These are phyloP conservation scores for Lipophrys pholis DNA, from an alignment of 2,113 vertebrate genomes.

Conservation along the genomic window DNA sequence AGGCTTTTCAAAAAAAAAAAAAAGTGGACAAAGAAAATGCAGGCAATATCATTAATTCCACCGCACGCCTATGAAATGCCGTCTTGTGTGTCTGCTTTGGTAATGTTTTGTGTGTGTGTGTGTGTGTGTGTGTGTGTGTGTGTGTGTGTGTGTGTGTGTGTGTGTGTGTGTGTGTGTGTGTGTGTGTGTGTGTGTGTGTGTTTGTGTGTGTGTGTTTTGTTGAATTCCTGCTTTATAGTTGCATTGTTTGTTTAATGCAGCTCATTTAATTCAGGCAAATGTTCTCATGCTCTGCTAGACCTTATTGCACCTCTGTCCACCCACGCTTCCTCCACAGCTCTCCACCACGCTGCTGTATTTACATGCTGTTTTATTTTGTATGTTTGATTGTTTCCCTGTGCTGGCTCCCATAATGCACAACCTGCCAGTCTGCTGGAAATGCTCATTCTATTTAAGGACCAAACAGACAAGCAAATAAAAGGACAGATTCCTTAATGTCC, in stretches of 20 bases:
- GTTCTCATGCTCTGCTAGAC: constrained; percentile 41
- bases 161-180: constrained; percentile 22
- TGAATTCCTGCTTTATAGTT: constrained; percentile 32
- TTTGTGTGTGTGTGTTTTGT: constrained; percentile 4
- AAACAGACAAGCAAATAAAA: neutral
- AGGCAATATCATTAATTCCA: constrained; percentile 65
- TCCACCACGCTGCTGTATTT: constrained; percentile 10
- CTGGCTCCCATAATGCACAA: constrained; percentile 22
- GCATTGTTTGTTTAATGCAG: constrained; percentile 48
- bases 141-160: constrained; percentile 33
- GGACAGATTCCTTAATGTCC: constrained; percentile 12
- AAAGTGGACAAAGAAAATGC: constrained; percentile 43
- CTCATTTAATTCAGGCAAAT: constrained; percentile 50
- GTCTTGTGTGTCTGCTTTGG: constrained; percentile 37
- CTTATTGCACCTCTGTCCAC: constrained; percentile 33
- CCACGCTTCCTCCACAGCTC: constrained; percentile 13
- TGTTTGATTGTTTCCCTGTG: constrained; percentile 28
- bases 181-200: constrained; percentile 9
- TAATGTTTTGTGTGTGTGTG: constrained; percentile 8
- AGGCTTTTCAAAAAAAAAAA: constrained; percentile 64
- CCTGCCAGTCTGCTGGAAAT: constrained; percentile 11
- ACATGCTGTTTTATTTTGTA: neutral
- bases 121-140: constrained; percentile 35
- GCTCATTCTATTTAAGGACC: neutral
- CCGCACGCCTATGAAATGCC: constrained; percentile 51